Percentiles rank a stretch among this genome's conserved stretches.
Conservation (phyloP, 2,113 vertebrate genomes). For the Tragulus kanchil region DNA sequence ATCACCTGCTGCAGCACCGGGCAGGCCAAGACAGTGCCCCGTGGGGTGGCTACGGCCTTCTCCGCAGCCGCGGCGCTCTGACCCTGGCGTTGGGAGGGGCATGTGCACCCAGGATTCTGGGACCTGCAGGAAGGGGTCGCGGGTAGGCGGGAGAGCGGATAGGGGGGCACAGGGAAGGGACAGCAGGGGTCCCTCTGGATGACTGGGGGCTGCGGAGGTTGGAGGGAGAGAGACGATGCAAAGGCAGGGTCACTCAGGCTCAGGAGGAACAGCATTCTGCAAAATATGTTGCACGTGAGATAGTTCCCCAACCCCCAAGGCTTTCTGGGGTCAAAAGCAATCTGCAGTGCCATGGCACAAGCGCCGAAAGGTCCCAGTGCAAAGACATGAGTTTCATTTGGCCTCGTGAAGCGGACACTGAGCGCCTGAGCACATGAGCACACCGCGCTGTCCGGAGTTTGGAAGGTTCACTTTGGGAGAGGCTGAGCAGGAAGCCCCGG, state of each 20-base stretch:
- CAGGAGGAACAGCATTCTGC: background rate
- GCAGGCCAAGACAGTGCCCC: background rate
- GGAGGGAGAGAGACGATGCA: background rate
- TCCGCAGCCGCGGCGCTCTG: background rate
- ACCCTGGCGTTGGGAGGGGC: background rate
- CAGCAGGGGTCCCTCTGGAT: background rate
- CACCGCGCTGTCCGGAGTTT: background rate
- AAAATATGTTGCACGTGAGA: background rate
- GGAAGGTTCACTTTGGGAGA: background rate
- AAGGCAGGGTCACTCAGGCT: background rate
- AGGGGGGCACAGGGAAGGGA: too few species aligned
- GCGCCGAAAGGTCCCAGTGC: background rate
- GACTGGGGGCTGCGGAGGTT: background rate
- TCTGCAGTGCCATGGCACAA: background rate
- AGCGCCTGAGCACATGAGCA: too few species aligned
- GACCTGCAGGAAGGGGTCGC: background rate
- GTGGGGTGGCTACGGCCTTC: background rate
- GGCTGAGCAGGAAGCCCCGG: background rate
- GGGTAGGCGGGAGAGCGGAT: background rate
- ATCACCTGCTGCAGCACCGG: background rate
- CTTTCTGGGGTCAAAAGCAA: background rate
- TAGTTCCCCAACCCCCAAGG: background rate
- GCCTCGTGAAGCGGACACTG: background rate
- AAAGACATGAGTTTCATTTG: background rate
- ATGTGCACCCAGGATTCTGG: background rate